Base-by-base conservation (phyloP, 2,113 vertebrate species). In the Herpetotheres cachinnans region DNA sequence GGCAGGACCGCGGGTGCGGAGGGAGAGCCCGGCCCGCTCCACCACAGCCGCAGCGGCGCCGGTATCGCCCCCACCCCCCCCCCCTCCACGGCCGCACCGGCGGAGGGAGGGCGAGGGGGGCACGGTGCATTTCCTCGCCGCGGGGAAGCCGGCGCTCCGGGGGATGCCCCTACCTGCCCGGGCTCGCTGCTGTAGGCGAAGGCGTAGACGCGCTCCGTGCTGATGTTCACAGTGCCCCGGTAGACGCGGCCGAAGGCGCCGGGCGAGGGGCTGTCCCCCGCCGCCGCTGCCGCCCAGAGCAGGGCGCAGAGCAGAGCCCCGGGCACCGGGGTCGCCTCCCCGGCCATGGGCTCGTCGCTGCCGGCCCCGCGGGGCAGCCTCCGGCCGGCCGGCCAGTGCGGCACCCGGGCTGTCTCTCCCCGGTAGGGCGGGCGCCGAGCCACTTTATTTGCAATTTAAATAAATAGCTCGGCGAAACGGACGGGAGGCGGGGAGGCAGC, bases 161-260 rank as follows among this genome's bases (percentile, higher is more conserved):
- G 12, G 66, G 1, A 62, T 38, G 38, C 42, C 78, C 98, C 96
- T 97, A 98, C 98, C 98, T 98, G 98, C 67, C 98, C 98, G 1
- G 98, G 97, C 82, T 91, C 82, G 88, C 96, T 96, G 95, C 97
- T 97, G 98, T 98, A 98, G 87, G 97, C 97, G 96, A 98, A 98
- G 80, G 98, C 79, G 89, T 98, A 98, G 74, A 98, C 95, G 66
- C 92, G 96, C 92, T 98, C 98, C 4, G 95, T 87, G 96, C 93
- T 96, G 83, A 97, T 88, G 76, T 85, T 98, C 90, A 98, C 98
- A 36, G 87, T 54, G 3, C 98, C 98, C 54, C 81, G 88, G 97
- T 98, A 98, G 77, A 97, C 36, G 13, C 44, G 97, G 47, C 97
- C 98, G 54, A 98, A 98, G 27, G 97, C 86, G 4, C 95, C 97